Conservation (phyloP, 1,140 invertebrate genomes). For the Drosophila nebulosa region DNA sequence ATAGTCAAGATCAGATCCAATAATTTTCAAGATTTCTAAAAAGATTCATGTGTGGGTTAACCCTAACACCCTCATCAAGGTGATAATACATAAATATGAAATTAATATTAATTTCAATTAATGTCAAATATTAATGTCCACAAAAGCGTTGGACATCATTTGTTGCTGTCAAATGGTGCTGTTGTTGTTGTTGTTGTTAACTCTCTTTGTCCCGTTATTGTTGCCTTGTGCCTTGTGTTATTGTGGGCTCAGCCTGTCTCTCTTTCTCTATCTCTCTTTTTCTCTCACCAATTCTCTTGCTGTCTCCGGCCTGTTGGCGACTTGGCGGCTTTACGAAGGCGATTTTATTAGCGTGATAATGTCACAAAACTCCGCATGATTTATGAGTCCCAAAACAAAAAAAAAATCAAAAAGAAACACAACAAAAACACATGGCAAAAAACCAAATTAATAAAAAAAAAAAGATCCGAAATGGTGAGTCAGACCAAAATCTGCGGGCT, state of each 20-base stretch:
- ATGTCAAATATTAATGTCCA: conserved; percentile 80
- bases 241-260: conserved; percentile 34
- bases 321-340: conserved; percentile 52
- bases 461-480: conserved; percentile 22
- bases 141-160: conserved; percentile 79
- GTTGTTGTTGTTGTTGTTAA: conserved; percentile 16
- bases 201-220: conserved; percentile 15
- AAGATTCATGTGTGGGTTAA: not conserved
- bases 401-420: not conserved
- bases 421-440: not conserved
- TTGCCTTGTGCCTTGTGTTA: conserved; percentile 15
- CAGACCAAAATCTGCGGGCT: conserved; percentile 14
- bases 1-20: too few relatives aligned
- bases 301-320: conserved; percentile 44
- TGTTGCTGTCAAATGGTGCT: conserved; percentile 66
- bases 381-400: conserved; percentile 61
- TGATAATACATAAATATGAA: conserved; percentile 70
- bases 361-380: conserved; percentile 78
- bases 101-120: conserved; percentile 81
- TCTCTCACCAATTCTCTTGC: not conserved
- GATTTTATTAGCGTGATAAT: conserved; percentile 81
- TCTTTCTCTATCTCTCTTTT: not conserved
- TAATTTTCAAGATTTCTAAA: too few relatives aligned
- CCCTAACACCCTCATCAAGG: not conserved
- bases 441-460: not conserved